phyloP scores from a whole-genome alignment of 2,113 vertebrate species.

The Myiopsitta monachus region DNA sequence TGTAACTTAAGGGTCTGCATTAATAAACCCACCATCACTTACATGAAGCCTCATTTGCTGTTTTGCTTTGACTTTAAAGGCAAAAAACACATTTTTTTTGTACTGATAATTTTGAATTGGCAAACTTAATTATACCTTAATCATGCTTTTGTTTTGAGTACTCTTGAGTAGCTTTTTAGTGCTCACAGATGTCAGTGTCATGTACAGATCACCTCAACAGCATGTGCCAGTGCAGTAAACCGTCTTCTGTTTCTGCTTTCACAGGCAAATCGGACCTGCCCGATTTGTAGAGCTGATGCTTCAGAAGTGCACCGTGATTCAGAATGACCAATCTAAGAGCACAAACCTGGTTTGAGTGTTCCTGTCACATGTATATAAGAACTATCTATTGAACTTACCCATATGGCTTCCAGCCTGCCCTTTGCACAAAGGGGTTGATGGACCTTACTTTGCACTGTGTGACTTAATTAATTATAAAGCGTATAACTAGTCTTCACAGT shows the following conservation, averaged over 20 bases:
- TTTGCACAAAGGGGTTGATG: conserved; percentile 80
- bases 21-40: background rate
- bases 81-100: background rate
- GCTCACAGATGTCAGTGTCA: background rate
- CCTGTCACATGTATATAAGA: conserved; percentile 77
- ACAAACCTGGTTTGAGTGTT: conserved; percentile 76
- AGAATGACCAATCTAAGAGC: conserved; percentile 84
- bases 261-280: conserved; percentile 95
- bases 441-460: conserved; percentile 88
- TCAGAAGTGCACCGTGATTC: conserved; percentile 97
- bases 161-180: background rate
- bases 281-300: conserved; percentile 96
- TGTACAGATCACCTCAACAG: background rate
- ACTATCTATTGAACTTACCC: conserved; percentile 77
- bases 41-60: background rate
- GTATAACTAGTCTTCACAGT: conserved; percentile 83
- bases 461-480: conserved; percentile 84
- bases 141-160: background rate
- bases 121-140: background rate
- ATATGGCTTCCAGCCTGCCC: conserved; percentile 82
- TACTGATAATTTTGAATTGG: background rate
- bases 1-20: background rate
- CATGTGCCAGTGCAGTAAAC: background rate
- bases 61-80: background rate
- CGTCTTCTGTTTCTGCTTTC: conserved; percentile 37